A percentile compares a stretch with the other conserved stretches of the same genome.
Evolutionary conservation across 2,888 invertebrate genomes (phyloP).

Genomic region (Tuberolachnus salignus): DNA sequence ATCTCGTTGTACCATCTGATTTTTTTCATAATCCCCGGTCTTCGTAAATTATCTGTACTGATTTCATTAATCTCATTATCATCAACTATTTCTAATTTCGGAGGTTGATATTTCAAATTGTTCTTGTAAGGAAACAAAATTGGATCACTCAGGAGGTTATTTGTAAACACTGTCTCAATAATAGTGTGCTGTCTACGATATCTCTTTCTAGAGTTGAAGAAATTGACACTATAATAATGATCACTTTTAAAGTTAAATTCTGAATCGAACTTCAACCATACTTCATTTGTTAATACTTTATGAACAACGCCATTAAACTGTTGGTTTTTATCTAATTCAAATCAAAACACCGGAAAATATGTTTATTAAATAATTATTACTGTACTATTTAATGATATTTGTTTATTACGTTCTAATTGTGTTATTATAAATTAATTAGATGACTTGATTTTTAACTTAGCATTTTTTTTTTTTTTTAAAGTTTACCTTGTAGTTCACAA

Average conservation of each 20-base stretch:
- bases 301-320: constrained; percentile 78
- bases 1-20: constrained; percentile 74
- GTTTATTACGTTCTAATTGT: too few species aligned
- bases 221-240: constrained; percentile 77
- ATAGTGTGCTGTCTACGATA: constrained; percentile 79
- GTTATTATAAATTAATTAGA: too few species aligned
- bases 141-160: constrained; percentile 69
- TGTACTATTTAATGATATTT: too few species aligned
- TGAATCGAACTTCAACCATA: constrained; percentile 77
- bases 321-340: too few species aligned
- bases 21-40: constrained; percentile 60
- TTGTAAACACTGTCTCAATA: constrained; percentile 63
- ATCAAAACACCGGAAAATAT: too few species aligned
- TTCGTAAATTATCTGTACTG: constrained; percentile 13
- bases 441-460: too few species aligned
- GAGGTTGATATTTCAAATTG: constrained; percentile 63
- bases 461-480: too few species aligned
- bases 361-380: too few species aligned
- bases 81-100: constrained; percentile 63
- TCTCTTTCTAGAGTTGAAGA: constrained; percentile 70
- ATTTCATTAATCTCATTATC: neutral
- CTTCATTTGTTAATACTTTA: constrained; percentile 70
- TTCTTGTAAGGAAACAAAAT: constrained; percentile 74
- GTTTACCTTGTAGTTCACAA: constrained; percentile 34
- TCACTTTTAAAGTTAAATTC: constrained; percentile 77